phyloP scores from a whole-genome alignment of 2,797 vertebrate genomes.

The Sardinella longiceps region DNA sequence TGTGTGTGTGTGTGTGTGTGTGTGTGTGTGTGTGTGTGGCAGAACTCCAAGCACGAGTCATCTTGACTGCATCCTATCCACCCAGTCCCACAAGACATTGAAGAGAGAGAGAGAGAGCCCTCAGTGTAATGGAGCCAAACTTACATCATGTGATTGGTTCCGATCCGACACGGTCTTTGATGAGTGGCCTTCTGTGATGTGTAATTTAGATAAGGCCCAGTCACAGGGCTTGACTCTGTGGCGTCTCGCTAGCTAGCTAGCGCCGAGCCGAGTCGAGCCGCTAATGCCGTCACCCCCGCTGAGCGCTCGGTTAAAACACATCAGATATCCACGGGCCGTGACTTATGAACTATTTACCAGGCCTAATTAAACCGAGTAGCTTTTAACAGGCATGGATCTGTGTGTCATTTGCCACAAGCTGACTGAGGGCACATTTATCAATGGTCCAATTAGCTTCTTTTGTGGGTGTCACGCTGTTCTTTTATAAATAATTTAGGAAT shows the following conservation, averaged over 20 bases:
- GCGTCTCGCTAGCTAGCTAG: conserved; percentile 39
- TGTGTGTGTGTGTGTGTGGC: too few species aligned
- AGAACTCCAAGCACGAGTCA: not conserved
- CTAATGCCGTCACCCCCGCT: conserved; percentile 49
- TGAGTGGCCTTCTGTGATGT: not conserved
- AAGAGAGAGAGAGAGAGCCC: conserved; percentile 19
- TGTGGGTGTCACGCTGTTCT: not conserved
- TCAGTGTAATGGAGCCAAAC: conserved; percentile 6
- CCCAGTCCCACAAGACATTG: not conserved
- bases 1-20: too few species aligned
- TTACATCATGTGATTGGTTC: not conserved
- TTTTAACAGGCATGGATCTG: conserved; percentile 68
- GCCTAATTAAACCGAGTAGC: conserved; percentile 73
- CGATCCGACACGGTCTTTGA: not conserved
- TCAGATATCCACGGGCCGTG: conserved; percentile 66
- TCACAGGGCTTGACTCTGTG: not conserved
- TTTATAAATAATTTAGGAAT: conserved; percentile 9
- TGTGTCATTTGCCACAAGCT: conserved; percentile 66
- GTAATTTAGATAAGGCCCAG: conserved; percentile 17
- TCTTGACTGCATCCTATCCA: conserved; percentile 4
- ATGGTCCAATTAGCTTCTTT: conserved; percentile 63
- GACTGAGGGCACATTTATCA: conserved; percentile 75
- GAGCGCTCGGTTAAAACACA: conserved; percentile 61
- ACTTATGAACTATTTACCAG: conserved; percentile 74
- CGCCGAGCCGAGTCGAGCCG: too few species aligned